Evolutionary conservation across 1,140 invertebrate genomes (phyloP).

Genomic region (Charaxes varanes): DNA sequence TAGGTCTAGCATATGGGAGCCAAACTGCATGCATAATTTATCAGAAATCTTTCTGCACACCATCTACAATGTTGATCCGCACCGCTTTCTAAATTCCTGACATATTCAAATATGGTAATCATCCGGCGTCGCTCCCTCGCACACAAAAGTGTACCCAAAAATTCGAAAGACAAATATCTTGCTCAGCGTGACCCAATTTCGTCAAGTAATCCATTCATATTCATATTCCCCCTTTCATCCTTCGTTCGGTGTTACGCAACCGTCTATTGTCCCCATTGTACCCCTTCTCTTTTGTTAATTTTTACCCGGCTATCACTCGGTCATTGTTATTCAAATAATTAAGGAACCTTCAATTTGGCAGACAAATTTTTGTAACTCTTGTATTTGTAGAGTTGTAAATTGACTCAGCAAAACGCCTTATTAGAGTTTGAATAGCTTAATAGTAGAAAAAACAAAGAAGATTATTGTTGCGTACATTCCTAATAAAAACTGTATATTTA

Average conservation of each 20-base stretch:
- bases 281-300: constrained; percentile 37
- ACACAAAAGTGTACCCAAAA: constrained; percentile 7
- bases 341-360: constrained; percentile 9
- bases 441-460: too few relatives aligned
- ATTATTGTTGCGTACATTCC: too few relatives aligned
- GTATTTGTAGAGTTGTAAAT: constrained; percentile 3
- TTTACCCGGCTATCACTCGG: constrained; percentile 23
- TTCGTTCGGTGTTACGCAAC: constrained; percentile 60
- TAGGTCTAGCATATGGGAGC: too few relatives aligned
- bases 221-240: constrained; percentile 60
- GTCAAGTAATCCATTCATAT: constrained; percentile 63
- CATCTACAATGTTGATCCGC: background rate
- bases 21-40: too few relatives aligned
- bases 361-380: constrained; percentile 12
- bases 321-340: constrained; percentile 33
- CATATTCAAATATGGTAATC: constrained; percentile 7
- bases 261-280: constrained; percentile 39
- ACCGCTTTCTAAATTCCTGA: background rate
- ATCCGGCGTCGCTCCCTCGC: background rate
- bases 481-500: too few relatives aligned
- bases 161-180: constrained; percentile 8
- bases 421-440: too few relatives aligned
- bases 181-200: constrained; percentile 50
- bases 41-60: too few relatives aligned
- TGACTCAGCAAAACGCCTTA: too few relatives aligned